Conservation (phyloP, 1,140 invertebrate genomes). For the Batillaria attramentaria region DNA sequence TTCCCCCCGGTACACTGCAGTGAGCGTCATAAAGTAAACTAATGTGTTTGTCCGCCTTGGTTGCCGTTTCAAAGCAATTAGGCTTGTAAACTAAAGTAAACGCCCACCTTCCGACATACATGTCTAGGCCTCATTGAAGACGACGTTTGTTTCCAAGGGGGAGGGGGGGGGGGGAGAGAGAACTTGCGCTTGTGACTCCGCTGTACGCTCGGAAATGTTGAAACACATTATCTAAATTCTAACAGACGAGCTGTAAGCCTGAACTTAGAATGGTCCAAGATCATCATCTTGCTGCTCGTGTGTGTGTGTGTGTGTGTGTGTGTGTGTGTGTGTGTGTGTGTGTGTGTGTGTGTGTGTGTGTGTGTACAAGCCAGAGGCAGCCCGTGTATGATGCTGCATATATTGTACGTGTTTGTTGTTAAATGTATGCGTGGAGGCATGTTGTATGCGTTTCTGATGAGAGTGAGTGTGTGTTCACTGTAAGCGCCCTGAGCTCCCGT, state of each 20-base stretch:
- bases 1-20: too few relatives aligned
- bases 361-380: neutral
- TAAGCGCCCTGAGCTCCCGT: too few relatives aligned
- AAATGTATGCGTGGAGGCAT: too few relatives aligned
- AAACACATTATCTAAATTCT: neutral
- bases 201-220: neutral
- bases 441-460: too few relatives aligned
- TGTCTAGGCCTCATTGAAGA: neutral
- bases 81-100: too few relatives aligned
- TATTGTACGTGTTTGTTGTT: too few relatives aligned
- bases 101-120: too few relatives aligned
- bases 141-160: neutral
- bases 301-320: slow-evolving; percentile 13
- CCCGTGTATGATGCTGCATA: neutral
- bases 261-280: neutral
- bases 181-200: neutral
- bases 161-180: neutral
- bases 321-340: neutral
- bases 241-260: neutral
- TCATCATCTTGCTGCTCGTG: neutral
- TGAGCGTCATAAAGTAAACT: too few relatives aligned
- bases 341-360: neutral
- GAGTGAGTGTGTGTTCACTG: too few relatives aligned
- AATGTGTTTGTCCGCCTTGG: too few relatives aligned
- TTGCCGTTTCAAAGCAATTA: too few relatives aligned